These are phyloP conservation scores for Eulithis prunata DNA, from an alignment of 2,888 invertebrate genomes.

Conservation along the genomic window DNA sequence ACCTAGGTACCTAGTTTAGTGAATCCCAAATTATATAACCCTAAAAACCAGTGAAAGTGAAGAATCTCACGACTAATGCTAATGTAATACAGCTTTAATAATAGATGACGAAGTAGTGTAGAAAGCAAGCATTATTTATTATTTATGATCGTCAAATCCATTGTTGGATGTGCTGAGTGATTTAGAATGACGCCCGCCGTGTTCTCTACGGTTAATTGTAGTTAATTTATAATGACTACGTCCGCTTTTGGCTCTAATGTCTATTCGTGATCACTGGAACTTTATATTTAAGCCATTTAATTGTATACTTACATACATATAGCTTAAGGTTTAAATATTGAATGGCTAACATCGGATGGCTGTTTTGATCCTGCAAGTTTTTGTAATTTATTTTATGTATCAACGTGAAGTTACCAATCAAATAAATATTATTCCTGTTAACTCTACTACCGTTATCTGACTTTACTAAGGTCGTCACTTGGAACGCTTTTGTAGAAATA, in stretches of 20 bases:
- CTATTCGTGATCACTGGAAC: constrained; percentile 24
- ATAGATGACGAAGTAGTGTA: constrained; percentile 66
- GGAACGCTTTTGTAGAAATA: too few relatives aligned
- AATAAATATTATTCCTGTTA: too few relatives aligned
- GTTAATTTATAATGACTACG: constrained; percentile 35
- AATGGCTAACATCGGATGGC: too few relatives aligned
- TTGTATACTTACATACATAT: neutral
- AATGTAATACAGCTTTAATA: constrained; percentile 70
- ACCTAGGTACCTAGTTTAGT: constrained; percentile 21
- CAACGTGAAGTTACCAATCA: too few relatives aligned
- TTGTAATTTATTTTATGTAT: too few relatives aligned
- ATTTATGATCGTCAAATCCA: constrained; percentile 68
- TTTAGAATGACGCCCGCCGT: constrained; percentile 59
- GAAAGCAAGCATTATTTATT: constrained; percentile 72
- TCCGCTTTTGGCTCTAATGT: constrained; percentile 28
- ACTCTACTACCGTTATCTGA: too few relatives aligned
- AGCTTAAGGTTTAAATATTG: neutral
- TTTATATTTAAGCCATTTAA: constrained; percentile 4
- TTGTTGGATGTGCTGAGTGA: constrained; percentile 66
- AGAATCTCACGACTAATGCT: constrained; percentile 69
- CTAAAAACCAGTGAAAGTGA: constrained; percentile 78
- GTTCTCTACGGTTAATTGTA: constrained; percentile 38
- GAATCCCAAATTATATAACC: constrained; percentile 71
- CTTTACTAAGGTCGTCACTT: too few relatives aligned
- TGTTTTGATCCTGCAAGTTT: too few relatives aligned